phyloP scores from a whole-genome alignment of 1,140 invertebrate species.

The Vollenhovia emeryi region DNA sequence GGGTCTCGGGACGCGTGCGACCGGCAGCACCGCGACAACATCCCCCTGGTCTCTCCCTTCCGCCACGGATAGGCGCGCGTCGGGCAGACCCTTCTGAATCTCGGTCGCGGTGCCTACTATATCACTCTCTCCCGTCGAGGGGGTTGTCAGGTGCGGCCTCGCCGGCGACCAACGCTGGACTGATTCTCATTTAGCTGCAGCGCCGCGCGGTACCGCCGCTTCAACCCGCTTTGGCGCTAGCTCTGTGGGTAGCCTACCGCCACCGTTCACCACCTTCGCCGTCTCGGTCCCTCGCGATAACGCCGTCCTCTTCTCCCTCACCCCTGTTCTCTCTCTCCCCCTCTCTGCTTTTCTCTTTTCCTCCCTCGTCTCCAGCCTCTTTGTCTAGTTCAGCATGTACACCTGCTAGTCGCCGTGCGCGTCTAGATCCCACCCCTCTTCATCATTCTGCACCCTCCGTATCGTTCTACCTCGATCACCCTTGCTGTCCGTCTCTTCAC shows the following conservation, averaged over 20 bases:
- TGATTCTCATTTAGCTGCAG: conserved; percentile 83
- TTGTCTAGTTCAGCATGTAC: conserved; percentile 16
- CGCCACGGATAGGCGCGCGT: not conserved
- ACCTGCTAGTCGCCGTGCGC: conserved; percentile 41
- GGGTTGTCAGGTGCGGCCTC: conserved; percentile 75
- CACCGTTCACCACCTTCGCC: conserved; percentile 55
- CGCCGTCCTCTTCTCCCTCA: conserved; percentile 16
- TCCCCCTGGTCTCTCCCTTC: not conserved
- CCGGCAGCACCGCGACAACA: conserved; percentile 49
- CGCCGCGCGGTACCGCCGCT: conserved; percentile 73
- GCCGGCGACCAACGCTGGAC: conserved; percentile 83
- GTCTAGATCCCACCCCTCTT: conserved; percentile 27
- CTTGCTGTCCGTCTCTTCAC: conserved; percentile 25
- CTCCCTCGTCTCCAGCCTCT: conserved; percentile 3
- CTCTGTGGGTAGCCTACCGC: conserved; percentile 67
- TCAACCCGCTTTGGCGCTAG: conserved; percentile 72
- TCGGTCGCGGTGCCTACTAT: conserved; percentile 32
- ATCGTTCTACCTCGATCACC: conserved; percentile 46
- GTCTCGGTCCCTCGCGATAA: conserved; percentile 9
- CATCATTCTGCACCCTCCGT: conserved; percentile 14
- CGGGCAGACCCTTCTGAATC: conserved; percentile 16
- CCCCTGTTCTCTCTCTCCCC: not conserved
- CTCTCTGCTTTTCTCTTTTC: not conserved
- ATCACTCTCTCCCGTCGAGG: conserved; percentile 44
- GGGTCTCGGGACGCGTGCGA: conserved; percentile 58